Evolutionary conservation across 2,888 invertebrate genomes (phyloP), one percentile per base, ranked within the genome.

Genomic region (Ectobius pallidus): DNA sequence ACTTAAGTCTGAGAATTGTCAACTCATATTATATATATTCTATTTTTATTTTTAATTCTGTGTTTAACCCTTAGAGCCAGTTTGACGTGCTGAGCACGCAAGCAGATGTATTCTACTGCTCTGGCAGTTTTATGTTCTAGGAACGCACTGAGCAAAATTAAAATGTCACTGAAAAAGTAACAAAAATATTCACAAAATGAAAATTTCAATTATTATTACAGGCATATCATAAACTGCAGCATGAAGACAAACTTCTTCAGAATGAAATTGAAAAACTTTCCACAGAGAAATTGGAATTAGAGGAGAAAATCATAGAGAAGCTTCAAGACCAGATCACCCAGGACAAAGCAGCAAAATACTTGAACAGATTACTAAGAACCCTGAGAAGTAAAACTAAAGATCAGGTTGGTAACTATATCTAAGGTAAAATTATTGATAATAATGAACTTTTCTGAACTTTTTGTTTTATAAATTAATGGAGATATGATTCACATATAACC

Each of bases 311-410:
- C 34, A 79, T 92, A 6, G 80, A 82, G 22, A 86, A 88, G 73
- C 83, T 93, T 0, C 91, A 92, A 78, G 90, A 91, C 14, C 89
- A 91, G 78, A 80, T 91, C 4, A 86, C 90, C 4, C 89, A 89
- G 55, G 90, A 92, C 77, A 92, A 92, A 79, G 89, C 90, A 0
- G 87, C 90, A 3, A 79, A 79, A 61, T 79, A 83, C 76, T 77
- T 86, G 82, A 88, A 80, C 82, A 70, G 79, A 82, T 1, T 84
- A 16, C 85, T 86, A 46, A 84, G 83, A 78, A 84, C 85, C 76
- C 84, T 86, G 82, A 80, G 86, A 52, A 85, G 86, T 65, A 81
- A 84, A 80, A 83, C 84, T 1, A 81, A 85, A 71, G 84, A 84
- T 78, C 83, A 86, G 84, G 90, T 90, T 83, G 14, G n/a, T 22